Evolutionary conservation across 2,797 vertebrate genomes (phyloP).

Genomic region (Diglossa cyanea): DNA sequence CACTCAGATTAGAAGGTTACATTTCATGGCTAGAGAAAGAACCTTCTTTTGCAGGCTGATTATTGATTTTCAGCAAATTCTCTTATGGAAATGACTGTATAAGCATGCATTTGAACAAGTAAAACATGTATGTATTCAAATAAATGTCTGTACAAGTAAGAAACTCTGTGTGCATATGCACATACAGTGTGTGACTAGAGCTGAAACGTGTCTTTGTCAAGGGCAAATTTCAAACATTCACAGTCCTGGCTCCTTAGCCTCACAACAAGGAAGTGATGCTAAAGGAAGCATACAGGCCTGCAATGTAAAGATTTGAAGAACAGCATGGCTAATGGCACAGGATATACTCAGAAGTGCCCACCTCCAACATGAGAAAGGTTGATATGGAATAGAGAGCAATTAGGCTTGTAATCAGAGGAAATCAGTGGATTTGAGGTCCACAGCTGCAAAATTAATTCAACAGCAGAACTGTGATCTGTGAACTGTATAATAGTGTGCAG

Average conservation of each 20-base stretch:
- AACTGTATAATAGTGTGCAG: background rate
- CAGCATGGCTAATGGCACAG: background rate
- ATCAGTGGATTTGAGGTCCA: background rate
- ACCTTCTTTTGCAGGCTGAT: background rate
- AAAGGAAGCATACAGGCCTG: background rate
- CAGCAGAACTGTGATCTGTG: background rate
- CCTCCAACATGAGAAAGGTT: background rate
- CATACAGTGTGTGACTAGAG: background rate
- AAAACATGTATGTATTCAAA: background rate
- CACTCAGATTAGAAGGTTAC: background rate
- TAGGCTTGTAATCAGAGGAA: background rate
- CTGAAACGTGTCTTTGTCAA: background rate
- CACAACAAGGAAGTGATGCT: background rate
- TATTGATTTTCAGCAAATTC: background rate
- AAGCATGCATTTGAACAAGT: background rate
- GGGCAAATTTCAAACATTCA: background rate
- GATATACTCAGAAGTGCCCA: background rate
- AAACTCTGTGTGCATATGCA: too few relatives aligned
- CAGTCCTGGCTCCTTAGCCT: background rate
- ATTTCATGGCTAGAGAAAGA: background rate
- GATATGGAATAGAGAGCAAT: background rate
- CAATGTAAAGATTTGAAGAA: background rate
- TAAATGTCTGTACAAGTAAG: background rate
- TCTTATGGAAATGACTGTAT: background rate
- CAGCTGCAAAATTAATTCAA: background rate